Evolutionary conservation across 2,888 invertebrate species (phyloP).

Genomic region (Tiliacea aurago): DNA sequence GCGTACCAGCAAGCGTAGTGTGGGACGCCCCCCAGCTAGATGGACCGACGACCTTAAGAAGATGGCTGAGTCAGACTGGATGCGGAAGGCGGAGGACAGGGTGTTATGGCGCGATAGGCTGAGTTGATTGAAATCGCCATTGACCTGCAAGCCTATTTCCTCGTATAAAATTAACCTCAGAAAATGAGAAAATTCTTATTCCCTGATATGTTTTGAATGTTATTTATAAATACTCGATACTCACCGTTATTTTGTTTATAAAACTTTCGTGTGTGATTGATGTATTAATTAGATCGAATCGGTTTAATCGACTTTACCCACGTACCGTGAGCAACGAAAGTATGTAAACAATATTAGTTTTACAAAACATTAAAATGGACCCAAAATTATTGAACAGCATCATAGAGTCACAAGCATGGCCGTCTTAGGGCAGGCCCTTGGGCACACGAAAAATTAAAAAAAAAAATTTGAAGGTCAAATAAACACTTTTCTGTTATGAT

Average conservation of each 20-base stretch:
- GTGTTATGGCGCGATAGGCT: no score
- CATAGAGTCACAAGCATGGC: no score
- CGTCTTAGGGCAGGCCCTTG: no score
- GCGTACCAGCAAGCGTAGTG: no score
- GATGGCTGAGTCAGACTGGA: no score
- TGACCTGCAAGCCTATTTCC: conserved; percentile 14
- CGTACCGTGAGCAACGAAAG: background rate
- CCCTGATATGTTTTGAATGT: background rate
- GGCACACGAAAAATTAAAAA: no score
- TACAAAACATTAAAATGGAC: background rate
- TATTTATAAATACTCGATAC: conserved; percentile 11
- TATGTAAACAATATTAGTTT: background rate
- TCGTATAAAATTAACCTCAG: background rate
- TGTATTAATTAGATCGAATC: background rate
- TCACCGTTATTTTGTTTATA: background rate
- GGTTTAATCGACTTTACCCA: background rate
- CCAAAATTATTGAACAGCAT: no score
- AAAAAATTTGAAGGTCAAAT: no score
- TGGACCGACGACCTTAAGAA: no score
- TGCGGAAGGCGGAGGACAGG: no score
- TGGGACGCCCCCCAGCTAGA: no score
- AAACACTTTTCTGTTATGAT: no score
- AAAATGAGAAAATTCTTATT: conserved; percentile 14
- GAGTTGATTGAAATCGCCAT: background rate
- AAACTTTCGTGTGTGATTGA: conserved; percentile 8